Conservation (phyloP, 2,113 vertebrate species). For the Cisticola juncidis region DNA sequence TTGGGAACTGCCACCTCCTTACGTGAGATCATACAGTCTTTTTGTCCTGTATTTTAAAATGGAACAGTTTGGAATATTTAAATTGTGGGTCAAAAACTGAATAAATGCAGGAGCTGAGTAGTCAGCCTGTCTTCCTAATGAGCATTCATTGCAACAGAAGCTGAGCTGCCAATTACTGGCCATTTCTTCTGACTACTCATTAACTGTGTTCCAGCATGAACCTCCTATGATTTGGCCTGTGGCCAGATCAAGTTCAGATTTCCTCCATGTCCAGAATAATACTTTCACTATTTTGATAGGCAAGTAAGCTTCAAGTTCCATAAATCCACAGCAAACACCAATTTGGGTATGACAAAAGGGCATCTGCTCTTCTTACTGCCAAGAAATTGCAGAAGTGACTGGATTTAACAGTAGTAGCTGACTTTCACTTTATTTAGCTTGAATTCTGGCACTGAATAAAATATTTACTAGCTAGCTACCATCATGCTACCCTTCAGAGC, state of each 20-base stretch:
- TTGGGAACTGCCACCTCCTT: neutral
- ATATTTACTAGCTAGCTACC: neutral
- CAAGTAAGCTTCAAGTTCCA: neutral
- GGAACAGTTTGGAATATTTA: neutral
- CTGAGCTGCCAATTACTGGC: slow-evolving; percentile 28
- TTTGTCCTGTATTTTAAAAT: neutral
- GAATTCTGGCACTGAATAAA: neutral
- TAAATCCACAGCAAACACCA: neutral
- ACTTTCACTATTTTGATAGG: neutral
- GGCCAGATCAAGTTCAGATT: slow-evolving; percentile 4
- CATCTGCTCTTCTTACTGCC: neutral
- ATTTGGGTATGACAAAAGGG: slow-evolving; percentile 10
- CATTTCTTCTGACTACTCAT: slow-evolving; percentile 28
- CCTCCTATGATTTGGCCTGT: neutral
- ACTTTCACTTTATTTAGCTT: slow-evolving; percentile 18
- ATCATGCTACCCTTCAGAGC: neutral
- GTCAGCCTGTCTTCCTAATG: slow-evolving; percentile 10
- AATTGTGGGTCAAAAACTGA: neutral
- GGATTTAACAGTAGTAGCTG: neutral
- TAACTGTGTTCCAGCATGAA: slow-evolving; percentile 10
- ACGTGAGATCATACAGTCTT: neutral
- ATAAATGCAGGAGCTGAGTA: neutral
- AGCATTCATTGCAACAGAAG: neutral
- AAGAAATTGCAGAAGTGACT: neutral
- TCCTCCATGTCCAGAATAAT: neutral